Conservation (phyloP, 2,113 vertebrate genomes). For the Martes martes region DNA sequence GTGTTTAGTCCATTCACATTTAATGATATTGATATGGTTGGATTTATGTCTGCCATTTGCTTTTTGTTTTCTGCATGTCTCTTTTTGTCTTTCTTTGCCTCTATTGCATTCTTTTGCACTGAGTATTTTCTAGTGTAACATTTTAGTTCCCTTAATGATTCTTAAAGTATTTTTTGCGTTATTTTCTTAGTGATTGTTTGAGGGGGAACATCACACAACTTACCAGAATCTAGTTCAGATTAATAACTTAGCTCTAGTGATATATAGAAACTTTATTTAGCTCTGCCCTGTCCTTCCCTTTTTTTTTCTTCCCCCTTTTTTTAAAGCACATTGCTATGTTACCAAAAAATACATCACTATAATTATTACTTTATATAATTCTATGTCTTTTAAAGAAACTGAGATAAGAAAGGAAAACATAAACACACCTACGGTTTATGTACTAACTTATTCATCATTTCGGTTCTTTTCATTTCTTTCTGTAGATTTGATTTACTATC, state of each 20-base stretch:
- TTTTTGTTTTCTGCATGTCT: background rate
- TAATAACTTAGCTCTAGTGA: background rate
- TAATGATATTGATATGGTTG: background rate
- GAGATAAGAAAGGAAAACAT: background rate
- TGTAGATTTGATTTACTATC: conserved; percentile 15
- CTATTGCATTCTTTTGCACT: background rate
- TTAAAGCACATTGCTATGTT: background rate
- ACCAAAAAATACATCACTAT: background rate
- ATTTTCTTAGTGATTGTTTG: background rate
- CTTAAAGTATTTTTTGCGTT: background rate
- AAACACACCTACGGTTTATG: background rate
- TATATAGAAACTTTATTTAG: background rate
- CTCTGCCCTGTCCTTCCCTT: background rate
- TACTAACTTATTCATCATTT: background rate
- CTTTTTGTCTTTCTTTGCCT: background rate
- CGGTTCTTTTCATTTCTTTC: background rate
- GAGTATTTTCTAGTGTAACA: background rate
- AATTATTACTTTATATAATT: background rate
- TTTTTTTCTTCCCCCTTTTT: background rate
- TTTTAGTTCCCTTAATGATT: conserved; percentile 11
- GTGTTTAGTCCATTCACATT: background rate
- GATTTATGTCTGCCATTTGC: background rate
- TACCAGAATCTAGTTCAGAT: background rate
- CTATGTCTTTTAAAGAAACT: background rate
- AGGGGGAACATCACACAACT: background rate